Evolutionary conservation across 2,888 invertebrate genomes (phyloP), one percentile per base, ranked within the genome.

Genomic region (Chaetogeoica ovagalla): DNA sequence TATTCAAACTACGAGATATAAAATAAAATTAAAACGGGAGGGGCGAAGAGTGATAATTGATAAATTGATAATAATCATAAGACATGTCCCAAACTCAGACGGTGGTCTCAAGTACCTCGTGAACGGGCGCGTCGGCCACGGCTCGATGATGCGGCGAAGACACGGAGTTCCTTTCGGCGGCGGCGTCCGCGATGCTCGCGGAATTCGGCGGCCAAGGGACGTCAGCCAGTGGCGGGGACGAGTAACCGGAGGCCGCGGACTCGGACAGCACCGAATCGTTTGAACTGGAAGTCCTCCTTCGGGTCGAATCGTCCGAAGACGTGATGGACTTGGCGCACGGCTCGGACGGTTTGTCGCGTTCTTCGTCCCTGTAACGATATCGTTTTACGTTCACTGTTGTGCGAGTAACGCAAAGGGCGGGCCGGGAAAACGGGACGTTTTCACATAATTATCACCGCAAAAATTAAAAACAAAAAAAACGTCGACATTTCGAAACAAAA

Each of bases 31-130:
- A 57, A 74, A 57, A 69, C 8, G 11, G 57, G 23, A 15, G 30
- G n/a, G 52, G 19, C n/a, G n/a, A 39, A 74, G 48, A 65, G 57
- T 23, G 13, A 59, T 59, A 8, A 71, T n/a, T 30, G 30, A 30
- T 30, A 30, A n/a, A 60, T 37, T 15, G 63, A 69, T 19, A 59
- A 66, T 30, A 30, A 66, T 48, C 19, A 77, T 23, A 66, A 69
- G 30, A 30, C 30, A 71, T 62, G 9, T 55, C 62, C 62, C 57
- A 21, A n/a, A 65, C 71, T 87, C 88, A 91, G 87, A 91, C 91
- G 86, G 91, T 91, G 85, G 91, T 91, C 89, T 91, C 91, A 86
- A 91, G 88, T 90, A 91, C 91, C 91, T 91, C 91, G 70, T 83
- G 83, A 72, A 82, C 68, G 48, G 82, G 52, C 71, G 82, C 65